These are phyloP conservation scores for Mycteria americana DNA, from an alignment of 2,797 vertebrate species.

Conservation along the genomic window DNA sequence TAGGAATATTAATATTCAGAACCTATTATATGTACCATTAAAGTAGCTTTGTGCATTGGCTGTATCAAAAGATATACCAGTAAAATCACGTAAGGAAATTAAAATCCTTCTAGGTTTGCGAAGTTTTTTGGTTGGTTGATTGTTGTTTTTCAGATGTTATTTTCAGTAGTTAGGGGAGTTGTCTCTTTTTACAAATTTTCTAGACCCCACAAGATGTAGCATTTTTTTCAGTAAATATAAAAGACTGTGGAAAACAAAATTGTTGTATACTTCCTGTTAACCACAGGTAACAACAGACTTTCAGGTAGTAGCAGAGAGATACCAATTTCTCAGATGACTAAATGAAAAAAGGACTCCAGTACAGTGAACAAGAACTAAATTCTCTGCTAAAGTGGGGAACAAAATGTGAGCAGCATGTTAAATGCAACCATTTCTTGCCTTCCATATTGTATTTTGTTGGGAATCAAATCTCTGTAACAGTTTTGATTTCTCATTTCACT, in stretches of 20 bases:
- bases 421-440: neutral
- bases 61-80: neutral
- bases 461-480: neutral
- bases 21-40: neutral
- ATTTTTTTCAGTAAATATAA: neutral
- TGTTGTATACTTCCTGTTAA: neutral
- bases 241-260: neutral
- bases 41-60: neutral
- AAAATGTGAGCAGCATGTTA: neutral
- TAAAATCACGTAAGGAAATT: neutral
- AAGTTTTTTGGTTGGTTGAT: neutral
- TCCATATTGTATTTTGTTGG: neutral
- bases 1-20: neutral
- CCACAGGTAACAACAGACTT: neutral
- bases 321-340: neutral
- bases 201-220: neutral
- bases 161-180: neutral
- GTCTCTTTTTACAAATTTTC: neutral
- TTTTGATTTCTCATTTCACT: neutral
- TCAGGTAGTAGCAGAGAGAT: neutral
- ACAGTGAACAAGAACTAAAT: neutral
- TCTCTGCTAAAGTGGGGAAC: neutral
- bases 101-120: neutral
- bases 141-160: neutral
- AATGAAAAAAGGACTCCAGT: neutral